Conservation (phyloP, 2,888 invertebrate genomes). For the Opisthograptis luteolata region DNA sequence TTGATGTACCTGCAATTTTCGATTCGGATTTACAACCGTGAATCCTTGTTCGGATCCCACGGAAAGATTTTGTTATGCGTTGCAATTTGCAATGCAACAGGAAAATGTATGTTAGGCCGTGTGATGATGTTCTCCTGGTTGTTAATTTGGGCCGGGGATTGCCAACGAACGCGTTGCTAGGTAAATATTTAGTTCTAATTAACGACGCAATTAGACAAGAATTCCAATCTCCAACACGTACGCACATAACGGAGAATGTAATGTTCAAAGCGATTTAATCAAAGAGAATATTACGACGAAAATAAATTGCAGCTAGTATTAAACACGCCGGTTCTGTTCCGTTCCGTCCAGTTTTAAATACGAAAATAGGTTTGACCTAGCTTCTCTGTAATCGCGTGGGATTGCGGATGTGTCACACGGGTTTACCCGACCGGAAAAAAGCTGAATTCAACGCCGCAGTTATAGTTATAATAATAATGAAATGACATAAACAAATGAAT, state of each 20-base stretch:
- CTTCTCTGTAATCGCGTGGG: conserved; percentile 61
- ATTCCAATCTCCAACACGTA: background rate
- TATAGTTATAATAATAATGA: conserved; percentile 44
- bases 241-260: no score
- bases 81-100: conserved; percentile 30
- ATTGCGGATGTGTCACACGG: conserved; percentile 68
- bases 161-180: conserved; percentile 15
- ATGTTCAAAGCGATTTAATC: conserved; percentile 4
- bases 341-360: conserved; percentile 59
- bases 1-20: conserved; percentile 44
- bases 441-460: conserved; percentile 43
- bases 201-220: background rate
- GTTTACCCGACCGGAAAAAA: conserved; percentile 66
- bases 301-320: conserved; percentile 38
- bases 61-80: conserved; percentile 30
- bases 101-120: conserved; percentile 23
- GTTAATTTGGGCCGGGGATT: conserved; percentile 27
- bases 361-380: conserved; percentile 69
- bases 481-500: conserved; percentile 32
- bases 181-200: no score
- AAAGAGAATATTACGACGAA: conserved; percentile 38
- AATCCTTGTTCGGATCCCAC: conserved; percentile 35
- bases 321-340: conserved; percentile 42
- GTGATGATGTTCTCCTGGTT: conserved; percentile 22
- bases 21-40: conserved; percentile 42